A percentile compares a stretch with the other conserved stretches of the same genome.
These are phyloP conservation scores for Macrosteles quadrilineatus DNA, from an alignment of 1,140 invertebrate genomes.

Conservation along the genomic window DNA sequence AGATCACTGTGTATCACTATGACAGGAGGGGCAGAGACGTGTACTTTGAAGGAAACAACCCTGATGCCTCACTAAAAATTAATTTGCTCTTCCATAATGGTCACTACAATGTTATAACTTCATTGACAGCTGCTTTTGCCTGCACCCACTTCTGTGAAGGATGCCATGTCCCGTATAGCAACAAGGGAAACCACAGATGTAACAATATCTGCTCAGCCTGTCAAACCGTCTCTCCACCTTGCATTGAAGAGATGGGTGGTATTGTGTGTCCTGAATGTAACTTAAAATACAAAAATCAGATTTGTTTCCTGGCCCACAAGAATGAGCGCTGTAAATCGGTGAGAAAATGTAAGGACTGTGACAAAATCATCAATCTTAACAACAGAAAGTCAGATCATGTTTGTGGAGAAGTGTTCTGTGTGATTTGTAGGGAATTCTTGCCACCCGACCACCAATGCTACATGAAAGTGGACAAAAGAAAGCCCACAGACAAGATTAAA, in stretches of 20 bases:
- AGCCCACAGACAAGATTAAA: not conserved
- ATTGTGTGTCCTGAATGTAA: not conserved
- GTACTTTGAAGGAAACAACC: conserved; percentile 7
- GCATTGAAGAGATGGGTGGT: not conserved
- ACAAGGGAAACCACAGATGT: conserved; percentile 10
- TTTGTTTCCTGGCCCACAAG: not conserved
- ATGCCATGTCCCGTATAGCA: not conserved
- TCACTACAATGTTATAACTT: conserved; percentile 21
- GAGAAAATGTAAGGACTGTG: conserved; percentile 13
- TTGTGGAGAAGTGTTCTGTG: conserved; percentile 15
- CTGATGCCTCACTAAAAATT: not conserved
- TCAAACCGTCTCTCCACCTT: not conserved
- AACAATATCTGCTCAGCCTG: not conserved
- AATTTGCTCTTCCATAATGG: conserved; percentile 10
- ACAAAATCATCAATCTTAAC: not conserved
- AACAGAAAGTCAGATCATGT: conserved; percentile 14
- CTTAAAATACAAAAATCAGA: not conserved
- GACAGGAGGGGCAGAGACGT: not conserved
- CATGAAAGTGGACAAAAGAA: conserved; percentile 7
- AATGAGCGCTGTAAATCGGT: not conserved
- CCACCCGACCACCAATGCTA: not conserved
- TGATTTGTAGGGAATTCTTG: not conserved
- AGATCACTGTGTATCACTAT: conserved; percentile 16
- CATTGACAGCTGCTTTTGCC: conserved; percentile 10
- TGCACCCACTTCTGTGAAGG: conserved; percentile 18